phyloP scores from a whole-genome alignment of 1,140 invertebrate genomes.

The Hylaeus volcanicus region DNA sequence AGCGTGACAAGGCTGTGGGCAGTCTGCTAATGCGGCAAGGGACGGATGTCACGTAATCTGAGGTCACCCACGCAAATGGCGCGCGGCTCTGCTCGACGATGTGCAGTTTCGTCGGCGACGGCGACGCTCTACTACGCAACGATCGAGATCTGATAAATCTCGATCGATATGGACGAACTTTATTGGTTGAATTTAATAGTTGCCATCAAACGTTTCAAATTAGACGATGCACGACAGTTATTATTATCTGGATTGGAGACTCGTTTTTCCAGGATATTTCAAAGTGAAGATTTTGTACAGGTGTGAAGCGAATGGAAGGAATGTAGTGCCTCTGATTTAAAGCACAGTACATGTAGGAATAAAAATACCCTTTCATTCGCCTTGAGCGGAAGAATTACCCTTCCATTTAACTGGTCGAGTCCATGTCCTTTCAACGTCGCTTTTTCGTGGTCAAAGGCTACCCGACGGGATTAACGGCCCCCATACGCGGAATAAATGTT shows the following conservation, averaged over 20 bases:
- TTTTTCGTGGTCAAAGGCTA: slow-evolving; percentile 43
- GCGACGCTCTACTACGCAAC: background rate
- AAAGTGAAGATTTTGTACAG: too few relatives aligned
- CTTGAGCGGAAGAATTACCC: slow-evolving; percentile 30
- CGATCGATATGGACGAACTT: background rate
- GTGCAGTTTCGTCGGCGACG: slow-evolving; percentile 35
- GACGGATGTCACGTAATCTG: slow-evolving; percentile 80
- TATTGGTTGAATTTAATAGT: too few relatives aligned
- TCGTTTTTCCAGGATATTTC: too few relatives aligned
- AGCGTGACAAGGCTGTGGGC: slow-evolving; percentile 78
- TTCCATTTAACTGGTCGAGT: slow-evolving; percentile 35
- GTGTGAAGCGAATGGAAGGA: too few relatives aligned
- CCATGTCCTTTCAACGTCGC: slow-evolving; percentile 45
- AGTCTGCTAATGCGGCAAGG: slow-evolving; percentile 77
- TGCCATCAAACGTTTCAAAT: too few relatives aligned
- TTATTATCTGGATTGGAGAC: too few relatives aligned
- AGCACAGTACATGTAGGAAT: too few relatives aligned
- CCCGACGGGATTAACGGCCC: slow-evolving; percentile 38
- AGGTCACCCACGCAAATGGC: slow-evolving; percentile 78
- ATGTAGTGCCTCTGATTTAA: too few relatives aligned
- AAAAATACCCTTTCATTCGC: too few relatives aligned
- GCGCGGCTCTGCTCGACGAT: slow-evolving; percentile 40
- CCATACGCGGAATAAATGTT: slow-evolving; percentile 33
- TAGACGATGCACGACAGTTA: background rate
- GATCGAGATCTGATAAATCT: slow-evolving; percentile 37